A percentile compares a stretch with the other conserved stretches of the same genome.
phyloP scores from a whole-genome alignment of 2,888 invertebrate genomes.

The Halictus ligatus region DNA sequence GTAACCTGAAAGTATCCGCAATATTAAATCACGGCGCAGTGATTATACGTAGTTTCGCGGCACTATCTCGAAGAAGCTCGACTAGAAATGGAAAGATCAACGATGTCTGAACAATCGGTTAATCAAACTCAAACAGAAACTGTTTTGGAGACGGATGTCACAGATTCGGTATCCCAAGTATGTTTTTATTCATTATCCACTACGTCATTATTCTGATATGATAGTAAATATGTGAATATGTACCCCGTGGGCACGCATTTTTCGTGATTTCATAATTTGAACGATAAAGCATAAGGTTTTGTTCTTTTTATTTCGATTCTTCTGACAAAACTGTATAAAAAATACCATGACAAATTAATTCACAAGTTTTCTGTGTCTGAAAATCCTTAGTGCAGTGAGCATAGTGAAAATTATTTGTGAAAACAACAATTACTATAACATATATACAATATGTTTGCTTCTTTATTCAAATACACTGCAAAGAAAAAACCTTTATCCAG shows the following conservation, averaged over 20 bases:
- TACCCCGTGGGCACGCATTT: neutral
- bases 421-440: neutral
- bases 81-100: slow-evolving; percentile 73
- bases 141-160: slow-evolving; percentile 76
- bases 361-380: neutral
- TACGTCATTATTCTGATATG: slow-evolving; percentile 32
- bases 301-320: neutral
- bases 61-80: neutral
- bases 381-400: neutral
- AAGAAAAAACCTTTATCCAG: slow-evolving; percentile 8
- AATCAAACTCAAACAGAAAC: slow-evolving; percentile 81
- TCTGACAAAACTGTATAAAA: neutral
- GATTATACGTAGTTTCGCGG: slow-evolving; percentile 3
- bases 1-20: slow-evolving; percentile 38
- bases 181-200: neutral
- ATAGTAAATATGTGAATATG: slow-evolving; percentile 12
- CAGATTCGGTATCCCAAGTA: slow-evolving; percentile 80
- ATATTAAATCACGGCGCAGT: slow-evolving; percentile 16
- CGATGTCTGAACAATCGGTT: slow-evolving; percentile 77
- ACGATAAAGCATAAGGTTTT: neutral
- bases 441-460: slow-evolving; percentile 13
- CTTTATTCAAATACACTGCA: neutral
- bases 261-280: neutral
- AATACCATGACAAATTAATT: neutral
- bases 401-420: neutral